Percentiles rank a stretch among this genome's conserved stretches.
Evolutionary conservation across 2,113 vertebrate genomes (phyloP).

Genomic region (Hydropotes inermis): DNA sequence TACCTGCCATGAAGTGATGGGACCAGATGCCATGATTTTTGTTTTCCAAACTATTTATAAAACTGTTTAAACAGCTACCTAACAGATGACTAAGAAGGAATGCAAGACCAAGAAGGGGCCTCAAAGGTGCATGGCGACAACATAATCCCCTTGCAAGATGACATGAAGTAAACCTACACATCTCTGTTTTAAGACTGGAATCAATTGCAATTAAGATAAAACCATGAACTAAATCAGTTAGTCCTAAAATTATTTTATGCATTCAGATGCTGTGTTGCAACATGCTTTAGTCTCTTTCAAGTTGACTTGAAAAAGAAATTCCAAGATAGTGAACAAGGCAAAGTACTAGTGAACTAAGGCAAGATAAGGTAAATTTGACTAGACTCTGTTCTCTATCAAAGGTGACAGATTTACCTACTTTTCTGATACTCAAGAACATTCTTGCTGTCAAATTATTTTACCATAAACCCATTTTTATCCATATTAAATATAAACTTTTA

Average conservation of each 20-base stretch:
- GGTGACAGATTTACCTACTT: constrained; percentile 41
- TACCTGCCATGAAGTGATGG: neutral
- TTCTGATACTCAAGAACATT: constrained; percentile 48
- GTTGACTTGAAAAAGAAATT: neutral
- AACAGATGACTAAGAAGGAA: no score
- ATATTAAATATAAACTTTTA: constrained; percentile 58
- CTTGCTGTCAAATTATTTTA: constrained; percentile 66
- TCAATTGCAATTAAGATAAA: neutral
- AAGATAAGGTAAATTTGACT: constrained; percentile 34
- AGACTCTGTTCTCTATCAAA: constrained; percentile 47
- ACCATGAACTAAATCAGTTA: neutral
- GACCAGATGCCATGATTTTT: neutral
- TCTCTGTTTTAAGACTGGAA: neutral
- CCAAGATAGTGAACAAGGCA: neutral
- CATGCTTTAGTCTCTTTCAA: neutral
- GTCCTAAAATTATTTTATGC: neutral
- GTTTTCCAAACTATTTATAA: neutral
- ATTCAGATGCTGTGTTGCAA: neutral
- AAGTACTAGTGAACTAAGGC: neutral
- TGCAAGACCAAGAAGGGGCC: neutral
- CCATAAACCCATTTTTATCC: constrained; percentile 22
- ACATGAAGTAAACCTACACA: neutral
- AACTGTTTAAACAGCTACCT: neutral
- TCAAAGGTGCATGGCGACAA: neutral
- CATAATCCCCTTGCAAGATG: neutral